These are phyloP conservation scores for Amphipyra berbera DNA, from an alignment of 2,888 invertebrate species.

Conservation along the genomic window DNA sequence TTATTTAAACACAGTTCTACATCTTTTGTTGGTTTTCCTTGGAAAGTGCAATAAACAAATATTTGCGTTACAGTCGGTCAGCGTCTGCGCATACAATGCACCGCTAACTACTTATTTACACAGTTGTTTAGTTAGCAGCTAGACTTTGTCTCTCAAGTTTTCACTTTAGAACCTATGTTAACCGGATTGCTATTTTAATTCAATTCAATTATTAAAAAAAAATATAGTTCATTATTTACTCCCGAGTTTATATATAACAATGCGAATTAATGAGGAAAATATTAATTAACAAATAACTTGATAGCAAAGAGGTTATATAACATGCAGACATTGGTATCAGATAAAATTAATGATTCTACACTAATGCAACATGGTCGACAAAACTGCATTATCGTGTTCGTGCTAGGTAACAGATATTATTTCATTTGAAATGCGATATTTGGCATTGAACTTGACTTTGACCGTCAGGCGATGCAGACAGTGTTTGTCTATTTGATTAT, in stretches of 20 bases:
- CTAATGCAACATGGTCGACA: no score
- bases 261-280: neutral
- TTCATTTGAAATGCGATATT: conserved; percentile 26
- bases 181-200: neutral
- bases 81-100: conserved; percentile 19
- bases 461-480: conserved; percentile 20
- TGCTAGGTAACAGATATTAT: neutral
- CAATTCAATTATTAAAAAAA: no score
- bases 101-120: conserved; percentile 23
- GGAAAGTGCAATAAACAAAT: conserved; percentile 32
- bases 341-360: no score
- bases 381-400: no score
- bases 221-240: neutral
- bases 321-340: neutral
- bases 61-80: conserved; percentile 9
- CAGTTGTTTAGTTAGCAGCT: neutral
- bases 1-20: no score
- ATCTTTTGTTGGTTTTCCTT: conserved; percentile 8
- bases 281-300: neutral
- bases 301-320: neutral
- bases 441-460: conserved; percentile 60
- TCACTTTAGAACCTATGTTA: conserved; percentile 6
- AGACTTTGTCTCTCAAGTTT: conserved; percentile 1
- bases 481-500: conserved; percentile 26
- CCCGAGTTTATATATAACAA: neutral